Evolutionary conservation across 1,140 invertebrate species (phyloP).

Genomic region (Eumeta japonica): DNA sequence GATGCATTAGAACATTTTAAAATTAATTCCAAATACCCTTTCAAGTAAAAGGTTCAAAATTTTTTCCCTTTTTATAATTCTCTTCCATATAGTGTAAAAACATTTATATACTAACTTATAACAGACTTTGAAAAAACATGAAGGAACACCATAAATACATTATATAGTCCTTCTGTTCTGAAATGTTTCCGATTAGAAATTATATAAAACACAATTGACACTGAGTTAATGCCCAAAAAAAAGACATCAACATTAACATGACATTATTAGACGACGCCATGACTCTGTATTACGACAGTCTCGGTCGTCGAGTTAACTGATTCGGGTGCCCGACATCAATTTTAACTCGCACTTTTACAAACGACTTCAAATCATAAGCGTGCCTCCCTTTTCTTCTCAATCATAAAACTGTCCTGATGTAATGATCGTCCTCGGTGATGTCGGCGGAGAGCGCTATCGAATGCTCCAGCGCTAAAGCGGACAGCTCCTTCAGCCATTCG

Average conservation of each 20-base stretch:
- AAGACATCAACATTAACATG: not conserved
- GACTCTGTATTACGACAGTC: not conserved
- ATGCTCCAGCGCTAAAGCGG: slow-evolving; percentile 89
- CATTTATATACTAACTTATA: too few species aligned
- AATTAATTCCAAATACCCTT: too few species aligned
- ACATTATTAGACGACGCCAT: not conserved
- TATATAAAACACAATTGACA: not conserved
- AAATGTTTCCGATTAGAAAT: slow-evolving; percentile 3
- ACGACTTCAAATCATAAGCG: too few species aligned
- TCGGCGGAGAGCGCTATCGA: slow-evolving; percentile 55
- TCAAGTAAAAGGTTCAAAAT: too few species aligned
- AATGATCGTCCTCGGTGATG: slow-evolving; percentile 33
- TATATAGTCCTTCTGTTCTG: too few species aligned
- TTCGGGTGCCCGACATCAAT: too few species aligned
- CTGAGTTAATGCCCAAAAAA: not conserved
- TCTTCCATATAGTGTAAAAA: too few species aligned
- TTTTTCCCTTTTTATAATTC: too few species aligned
- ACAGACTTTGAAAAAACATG: too few species aligned
- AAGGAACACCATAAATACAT: too few species aligned
- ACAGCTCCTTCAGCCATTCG: slow-evolving; percentile 91
- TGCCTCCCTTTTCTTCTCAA: slow-evolving; percentile 20
- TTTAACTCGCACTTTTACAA: too few species aligned
- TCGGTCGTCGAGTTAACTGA: not conserved
- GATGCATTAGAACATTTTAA: too few species aligned
- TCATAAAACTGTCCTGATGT: slow-evolving; percentile 43